These are phyloP conservation scores for Pomacea maculata DNA, from an alignment of 1,140 invertebrate species.

Conservation along the genomic window DNA sequence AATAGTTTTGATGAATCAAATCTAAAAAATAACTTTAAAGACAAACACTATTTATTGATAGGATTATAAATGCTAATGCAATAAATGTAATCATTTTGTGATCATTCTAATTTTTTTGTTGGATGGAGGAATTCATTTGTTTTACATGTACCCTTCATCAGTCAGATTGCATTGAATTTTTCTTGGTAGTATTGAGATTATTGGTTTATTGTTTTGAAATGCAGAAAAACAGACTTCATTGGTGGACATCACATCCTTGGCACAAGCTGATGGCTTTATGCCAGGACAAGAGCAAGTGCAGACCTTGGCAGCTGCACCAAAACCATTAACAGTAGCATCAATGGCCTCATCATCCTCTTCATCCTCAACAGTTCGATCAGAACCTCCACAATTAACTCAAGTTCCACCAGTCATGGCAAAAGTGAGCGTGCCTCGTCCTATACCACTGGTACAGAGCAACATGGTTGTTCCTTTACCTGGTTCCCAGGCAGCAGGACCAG, in stretches of 20 bases:
- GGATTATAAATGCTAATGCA: too few species aligned
- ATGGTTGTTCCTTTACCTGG: constrained; percentile 27
- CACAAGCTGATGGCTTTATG: neutral
- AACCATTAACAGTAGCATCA: constrained; percentile 3
- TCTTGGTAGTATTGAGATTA: too few species aligned
- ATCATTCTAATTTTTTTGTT: too few species aligned
- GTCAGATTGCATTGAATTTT: neutral
- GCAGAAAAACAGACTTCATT: constrained; percentile 34
- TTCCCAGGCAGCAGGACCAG: constrained; percentile 5
- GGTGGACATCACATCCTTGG: constrained; percentile 26
- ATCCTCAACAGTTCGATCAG: constrained; percentile 9
- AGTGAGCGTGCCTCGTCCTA: constrained; percentile 51
- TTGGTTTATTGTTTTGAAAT: neutral
- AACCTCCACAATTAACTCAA: constrained; percentile 19
- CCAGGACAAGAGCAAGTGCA: constrained; percentile 15
- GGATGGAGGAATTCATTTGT: too few species aligned
- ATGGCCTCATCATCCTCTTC: neutral
- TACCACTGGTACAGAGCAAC: constrained; percentile 52
- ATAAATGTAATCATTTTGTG: too few species aligned
- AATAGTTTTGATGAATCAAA: too few species aligned
- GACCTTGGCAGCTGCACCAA: neutral
- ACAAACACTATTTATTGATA: too few species aligned
- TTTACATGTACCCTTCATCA: too few species aligned
- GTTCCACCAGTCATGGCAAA: constrained; percentile 28
- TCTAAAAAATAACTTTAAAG: too few species aligned